These are phyloP conservation scores for Erpetoichthys calabaricus DNA, from an alignment of 2,797 vertebrate genomes.

Conservation along the genomic window DNA sequence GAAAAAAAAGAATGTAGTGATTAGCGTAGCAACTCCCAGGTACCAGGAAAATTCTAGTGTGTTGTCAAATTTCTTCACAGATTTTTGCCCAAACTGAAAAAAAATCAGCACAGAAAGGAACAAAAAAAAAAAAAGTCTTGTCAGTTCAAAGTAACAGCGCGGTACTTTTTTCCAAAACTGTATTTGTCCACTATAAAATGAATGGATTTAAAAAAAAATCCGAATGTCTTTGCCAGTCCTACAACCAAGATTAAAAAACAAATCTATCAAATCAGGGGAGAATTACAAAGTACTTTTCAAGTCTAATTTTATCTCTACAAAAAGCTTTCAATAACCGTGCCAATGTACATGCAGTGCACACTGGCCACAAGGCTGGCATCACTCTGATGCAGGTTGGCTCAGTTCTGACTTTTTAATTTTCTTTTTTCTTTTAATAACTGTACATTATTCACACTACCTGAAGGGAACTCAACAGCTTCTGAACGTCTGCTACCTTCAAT, in stretches of 20 bases:
- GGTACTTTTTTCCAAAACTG: constrained; percentile 26
- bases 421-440: constrained; percentile 37
- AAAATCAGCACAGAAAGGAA: constrained; percentile 45
- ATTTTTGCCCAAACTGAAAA: constrained; percentile 53
- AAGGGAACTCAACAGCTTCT: constrained; percentile 20
- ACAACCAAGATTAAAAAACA: constrained; percentile 26
- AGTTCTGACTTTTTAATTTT: constrained; percentile 41
- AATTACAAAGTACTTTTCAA: background rate
- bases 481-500: constrained; percentile 55
- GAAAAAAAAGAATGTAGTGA: constrained; percentile 22
- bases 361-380: constrained; percentile 8
- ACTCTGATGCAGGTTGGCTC: constrained; percentile 47
- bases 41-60: constrained; percentile 29
- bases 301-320: constrained; percentile 18
- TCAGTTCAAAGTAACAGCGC: constrained; percentile 44
- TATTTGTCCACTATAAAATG: constrained; percentile 29
- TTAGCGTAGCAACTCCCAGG: constrained; percentile 51
- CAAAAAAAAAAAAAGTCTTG: constrained; percentile 45
- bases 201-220: constrained; percentile 19
- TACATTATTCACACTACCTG: constrained; percentile 61
- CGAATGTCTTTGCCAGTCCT: constrained; percentile 16
- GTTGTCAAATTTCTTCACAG: constrained; percentile 34
- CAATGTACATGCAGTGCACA: constrained; percentile 49
- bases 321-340: constrained; percentile 39
- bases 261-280: constrained; percentile 16